Evolutionary conservation across 2,113 vertebrate genomes (phyloP).

Genomic region (Paradoxurus hermaphroditus): DNA sequence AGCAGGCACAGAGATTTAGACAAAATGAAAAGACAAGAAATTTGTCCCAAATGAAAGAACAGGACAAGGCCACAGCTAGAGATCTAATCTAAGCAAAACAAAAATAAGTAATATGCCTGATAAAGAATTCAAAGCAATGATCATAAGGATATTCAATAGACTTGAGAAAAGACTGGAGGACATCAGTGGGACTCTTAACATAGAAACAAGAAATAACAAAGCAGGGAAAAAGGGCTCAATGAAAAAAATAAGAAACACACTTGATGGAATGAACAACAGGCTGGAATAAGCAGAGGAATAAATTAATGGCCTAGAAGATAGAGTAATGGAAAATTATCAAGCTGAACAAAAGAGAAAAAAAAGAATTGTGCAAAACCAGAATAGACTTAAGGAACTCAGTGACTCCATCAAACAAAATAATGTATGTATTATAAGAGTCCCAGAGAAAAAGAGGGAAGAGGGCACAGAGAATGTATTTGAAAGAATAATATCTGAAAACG

Average conservation of each 20-base stretch:
- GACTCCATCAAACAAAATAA: background rate
- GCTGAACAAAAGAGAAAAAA: background rate
- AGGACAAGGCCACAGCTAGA: background rate
- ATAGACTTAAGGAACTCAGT: background rate
- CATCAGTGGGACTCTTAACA: background rate
- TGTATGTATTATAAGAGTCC: background rate
- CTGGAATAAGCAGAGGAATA: background rate
- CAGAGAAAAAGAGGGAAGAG: background rate
- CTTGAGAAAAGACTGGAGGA: background rate
- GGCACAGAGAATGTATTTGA: background rate
- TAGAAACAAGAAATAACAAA: background rate
- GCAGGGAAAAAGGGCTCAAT: background rate
- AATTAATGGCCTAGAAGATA: background rate
- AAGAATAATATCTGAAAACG: background rate
- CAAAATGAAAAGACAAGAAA: background rate
- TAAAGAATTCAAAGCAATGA: background rate
- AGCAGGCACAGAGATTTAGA: background rate
- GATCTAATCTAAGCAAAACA: background rate
- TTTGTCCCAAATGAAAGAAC: background rate
- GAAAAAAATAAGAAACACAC: background rate
- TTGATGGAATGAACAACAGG: background rate
- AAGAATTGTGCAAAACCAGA: background rate
- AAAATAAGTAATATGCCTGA: background rate
- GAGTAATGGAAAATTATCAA: background rate
- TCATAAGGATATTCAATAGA: background rate